phyloP scores from a whole-genome alignment of 2,888 invertebrate genomes.

The Drosophila hamatofila region DNA sequence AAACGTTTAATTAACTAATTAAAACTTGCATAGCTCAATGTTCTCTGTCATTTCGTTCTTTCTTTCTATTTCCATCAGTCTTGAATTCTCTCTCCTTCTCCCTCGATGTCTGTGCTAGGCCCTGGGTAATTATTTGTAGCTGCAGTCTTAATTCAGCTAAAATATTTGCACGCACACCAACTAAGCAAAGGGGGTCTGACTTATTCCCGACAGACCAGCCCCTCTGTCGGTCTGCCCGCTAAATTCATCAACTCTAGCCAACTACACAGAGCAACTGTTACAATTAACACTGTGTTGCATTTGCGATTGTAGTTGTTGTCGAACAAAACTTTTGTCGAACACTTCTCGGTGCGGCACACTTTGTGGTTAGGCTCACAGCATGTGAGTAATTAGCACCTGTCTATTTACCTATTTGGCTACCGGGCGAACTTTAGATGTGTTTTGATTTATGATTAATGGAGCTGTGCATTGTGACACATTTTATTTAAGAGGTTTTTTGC shows the following conservation, averaged over 20 bases:
- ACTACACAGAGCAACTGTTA: constrained; percentile 56
- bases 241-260: constrained; percentile 55
- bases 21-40: constrained; percentile 66
- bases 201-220: constrained; percentile 11
- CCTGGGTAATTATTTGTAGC: constrained; percentile 71
- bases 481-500: neutral
- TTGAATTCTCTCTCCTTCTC: neutral
- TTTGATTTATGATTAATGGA: constrained; percentile 57
- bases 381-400: constrained; percentile 72
- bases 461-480: constrained; percentile 18
- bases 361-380: constrained; percentile 47
- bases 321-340: constrained; percentile 49
- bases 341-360: constrained; percentile 35
- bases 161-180: constrained; percentile 56
- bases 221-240: constrained; percentile 24
- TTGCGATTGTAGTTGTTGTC: constrained; percentile 16
- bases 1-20: constrained; percentile 79
- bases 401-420: constrained; percentile 41
- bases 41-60: constrained; percentile 11
- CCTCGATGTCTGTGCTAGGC: constrained; percentile 35
- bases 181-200: constrained; percentile 33
- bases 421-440: constrained; percentile 44
- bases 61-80: constrained; percentile 13
- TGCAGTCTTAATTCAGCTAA: constrained; percentile 63
- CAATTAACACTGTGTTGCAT: constrained; percentile 67